A percentile compares a stretch with the other conserved stretches of the same genome.
Evolutionary conservation across 2,888 invertebrate species (phyloP).

Genomic region (Anagyrus pseudococci): DNA sequence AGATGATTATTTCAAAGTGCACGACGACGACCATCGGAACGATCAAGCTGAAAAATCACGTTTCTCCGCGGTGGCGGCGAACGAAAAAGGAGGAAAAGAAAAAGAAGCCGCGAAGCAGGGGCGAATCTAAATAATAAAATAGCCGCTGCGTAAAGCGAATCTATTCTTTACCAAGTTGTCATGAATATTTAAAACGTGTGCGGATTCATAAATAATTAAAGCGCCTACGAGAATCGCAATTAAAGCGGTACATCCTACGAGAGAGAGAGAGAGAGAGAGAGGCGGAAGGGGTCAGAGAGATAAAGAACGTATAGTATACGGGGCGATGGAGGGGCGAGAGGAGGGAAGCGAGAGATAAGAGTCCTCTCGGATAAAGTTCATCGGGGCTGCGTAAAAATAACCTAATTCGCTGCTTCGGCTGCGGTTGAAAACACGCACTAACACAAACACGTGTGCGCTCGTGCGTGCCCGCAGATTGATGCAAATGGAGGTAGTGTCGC

Average conservation of each 20-base stretch:
- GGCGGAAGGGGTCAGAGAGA: not conserved
- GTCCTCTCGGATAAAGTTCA: too few species aligned
- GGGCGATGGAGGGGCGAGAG: not conserved
- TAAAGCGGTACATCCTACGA: not conserved
- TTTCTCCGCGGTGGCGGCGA: too few species aligned
- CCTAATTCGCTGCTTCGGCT: too few species aligned
- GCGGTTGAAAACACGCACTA: not conserved
- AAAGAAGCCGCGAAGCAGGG: too few species aligned
- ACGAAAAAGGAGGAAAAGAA: too few species aligned
- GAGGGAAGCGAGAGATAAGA: too few species aligned
- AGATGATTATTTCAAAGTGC: too few species aligned
- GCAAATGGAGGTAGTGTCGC: slow-evolving; percentile 81
- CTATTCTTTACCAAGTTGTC: not conserved
- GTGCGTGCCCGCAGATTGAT: slow-evolving; percentile 75
- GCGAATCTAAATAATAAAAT: not conserved
- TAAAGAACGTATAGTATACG: not conserved
- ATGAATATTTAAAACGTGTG: slow-evolving; percentile 2
- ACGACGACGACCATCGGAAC: too few species aligned
- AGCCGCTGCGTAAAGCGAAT: not conserved
- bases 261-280: not conserved
- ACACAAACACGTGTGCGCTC: not conserved
- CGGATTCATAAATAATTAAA: slow-evolving; percentile 6
- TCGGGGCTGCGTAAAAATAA: too few species aligned
- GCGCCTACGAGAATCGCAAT: slow-evolving; percentile 1
- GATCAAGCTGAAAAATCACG: too few species aligned